Base-by-base conservation (phyloP, 2,888 invertebrate genomes). In the Diaperis boleti region DNA sequence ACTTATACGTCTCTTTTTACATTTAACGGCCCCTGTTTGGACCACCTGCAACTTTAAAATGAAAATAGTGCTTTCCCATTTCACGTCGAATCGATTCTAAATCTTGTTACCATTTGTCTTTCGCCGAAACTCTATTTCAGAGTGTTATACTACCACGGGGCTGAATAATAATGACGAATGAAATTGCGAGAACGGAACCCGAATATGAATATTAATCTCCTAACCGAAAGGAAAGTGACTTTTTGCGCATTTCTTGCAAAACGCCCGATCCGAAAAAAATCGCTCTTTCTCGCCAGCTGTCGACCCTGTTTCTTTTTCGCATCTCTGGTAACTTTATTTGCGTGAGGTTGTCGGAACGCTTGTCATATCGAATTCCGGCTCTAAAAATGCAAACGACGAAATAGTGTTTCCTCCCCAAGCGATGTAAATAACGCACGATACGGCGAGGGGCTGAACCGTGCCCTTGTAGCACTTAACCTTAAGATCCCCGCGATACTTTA, bases 71-170 rank as follows among this genome's bases (percentile, higher is more conserved):
- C 13, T 13, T 17, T 18, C 18, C 22, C 18, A 18, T 29, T 45
- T 45, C 15, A 1, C 45, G 3, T 13, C 45, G 29, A 18, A 45
- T 45, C 45, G 45, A 45, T 45, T 45, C n/a, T 4, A 45, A 45
- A 45, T 45, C 45, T 26, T 45, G 29, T 45, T 26, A 26, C 45
- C 45, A 45, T 45, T 45, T 45, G 45, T 45, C 45, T 45, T 42
- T 42, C 42, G 22, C 6, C 10, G n/a, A 45, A 45, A 45, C 45
- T 45, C 26, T 45, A 45, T 45, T 45, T 26, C 13, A 20, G 42
- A 42, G 20, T 42, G 42, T 42, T 8, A 20, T 20, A 42, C 42
- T 20, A n/a, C 22, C 11, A 3, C 10, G 42, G 20, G 7, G 20
- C 13, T 14, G 42, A 42, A 42, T 42, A 42, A 42, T 42, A 42